phyloP scores from a whole-genome alignment of 2,113 vertebrate species.

The Paratilapia polleni region DNA sequence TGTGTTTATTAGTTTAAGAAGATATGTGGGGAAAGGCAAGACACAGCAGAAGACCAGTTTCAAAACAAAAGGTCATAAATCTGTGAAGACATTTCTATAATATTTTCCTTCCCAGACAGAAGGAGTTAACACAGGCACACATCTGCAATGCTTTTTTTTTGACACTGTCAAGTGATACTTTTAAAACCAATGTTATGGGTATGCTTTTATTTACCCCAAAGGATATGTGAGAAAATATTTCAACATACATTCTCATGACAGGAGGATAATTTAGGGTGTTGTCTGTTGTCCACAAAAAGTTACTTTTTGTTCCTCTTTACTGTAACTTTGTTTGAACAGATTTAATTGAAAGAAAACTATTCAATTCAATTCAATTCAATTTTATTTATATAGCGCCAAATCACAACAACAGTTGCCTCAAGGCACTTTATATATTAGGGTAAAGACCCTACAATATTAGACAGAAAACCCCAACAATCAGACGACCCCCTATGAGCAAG shows the following conservation, averaged over 20 bases:
- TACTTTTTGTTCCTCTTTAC: neutral
- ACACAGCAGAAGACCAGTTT: slow-evolving; percentile 36
- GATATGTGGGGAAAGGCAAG: slow-evolving; percentile 52
- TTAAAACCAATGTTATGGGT: slow-evolving; percentile 68
- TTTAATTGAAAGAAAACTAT: neutral
- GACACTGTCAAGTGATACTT: slow-evolving; percentile 71
- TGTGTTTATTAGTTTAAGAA: slow-evolving; percentile 61
- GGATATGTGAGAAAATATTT: slow-evolving; percentile 72
- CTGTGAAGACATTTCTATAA: slow-evolving; percentile 49
- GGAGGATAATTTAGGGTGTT: neutral
- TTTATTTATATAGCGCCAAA: too few relatives aligned
- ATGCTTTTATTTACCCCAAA: slow-evolving; percentile 55
- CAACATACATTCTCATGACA: slow-evolving; percentile 43
- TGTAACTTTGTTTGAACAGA: neutral
- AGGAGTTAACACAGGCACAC: slow-evolving; percentile 45
- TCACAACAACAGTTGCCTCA: too few relatives aligned
- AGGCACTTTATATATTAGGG: too few relatives aligned
- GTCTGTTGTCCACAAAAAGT: neutral
- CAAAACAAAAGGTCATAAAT: slow-evolving; percentile 61
- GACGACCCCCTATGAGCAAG: too few relatives aligned
- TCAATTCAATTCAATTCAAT: too few relatives aligned
- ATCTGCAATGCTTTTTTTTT: slow-evolving; percentile 63
- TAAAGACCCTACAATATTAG: too few relatives aligned
- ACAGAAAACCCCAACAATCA: too few relatives aligned
- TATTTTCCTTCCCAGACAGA: slow-evolving; percentile 45